Percentiles rank a stretch among this genome's conserved stretches.
phyloP scores from a whole-genome alignment of 2,888 invertebrate species.

The Resseliella maxima region DNA sequence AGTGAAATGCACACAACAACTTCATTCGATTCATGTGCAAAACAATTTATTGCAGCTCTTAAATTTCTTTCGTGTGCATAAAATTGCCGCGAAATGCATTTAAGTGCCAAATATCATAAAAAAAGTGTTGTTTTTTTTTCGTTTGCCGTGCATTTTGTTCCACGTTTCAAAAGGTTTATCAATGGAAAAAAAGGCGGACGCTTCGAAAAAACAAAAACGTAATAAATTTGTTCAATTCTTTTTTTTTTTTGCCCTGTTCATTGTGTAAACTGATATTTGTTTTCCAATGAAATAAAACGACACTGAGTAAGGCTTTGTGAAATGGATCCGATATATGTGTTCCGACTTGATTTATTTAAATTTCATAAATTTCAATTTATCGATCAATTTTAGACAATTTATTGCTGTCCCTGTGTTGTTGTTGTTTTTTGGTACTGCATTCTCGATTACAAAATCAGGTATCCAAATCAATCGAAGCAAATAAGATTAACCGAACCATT shows the following conservation, averaged over 20 bases:
- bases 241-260: background rate
- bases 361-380: constrained; percentile 48
- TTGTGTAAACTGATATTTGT: background rate
- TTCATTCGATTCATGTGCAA: constrained; percentile 18
- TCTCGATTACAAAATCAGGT: background rate
- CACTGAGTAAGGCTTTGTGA: background rate
- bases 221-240: background rate
- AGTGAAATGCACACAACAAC: constrained; percentile 6
- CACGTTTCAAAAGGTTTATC: background rate
- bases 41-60: constrained; percentile 9
- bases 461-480: background rate
- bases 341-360: constrained; percentile 35
- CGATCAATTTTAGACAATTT: constrained; percentile 42
- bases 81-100: constrained; percentile 32
- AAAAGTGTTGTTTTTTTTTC: background rate
- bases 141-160: background rate
- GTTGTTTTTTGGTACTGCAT: background rate
- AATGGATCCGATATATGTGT: background rate
- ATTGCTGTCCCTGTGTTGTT: background rate
- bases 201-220: constrained; percentile 16
- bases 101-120: constrained; percentile 36
- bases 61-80: constrained; percentile 5
- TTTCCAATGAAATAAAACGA: background rate
- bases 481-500: background rate
- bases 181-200: constrained; percentile 29